A percentile compares a stretch with the other conserved stretches of the same genome.
Evolutionary conservation across 1,140 invertebrate genomes (phyloP).

Genomic region (Sarcophaga peregrina): DNA sequence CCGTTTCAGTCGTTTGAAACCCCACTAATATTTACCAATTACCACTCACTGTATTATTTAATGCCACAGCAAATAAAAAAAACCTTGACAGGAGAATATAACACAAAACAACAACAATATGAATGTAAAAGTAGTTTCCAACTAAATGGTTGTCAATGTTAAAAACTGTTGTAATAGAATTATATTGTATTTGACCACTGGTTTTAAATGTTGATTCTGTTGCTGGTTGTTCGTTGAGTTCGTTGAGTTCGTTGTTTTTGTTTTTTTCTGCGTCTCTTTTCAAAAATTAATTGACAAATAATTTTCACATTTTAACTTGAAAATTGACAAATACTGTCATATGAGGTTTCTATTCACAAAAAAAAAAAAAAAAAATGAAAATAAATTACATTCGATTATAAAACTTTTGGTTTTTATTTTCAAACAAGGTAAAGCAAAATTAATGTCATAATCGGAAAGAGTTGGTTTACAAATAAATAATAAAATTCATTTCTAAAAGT

Average conservation of each 20-base stretch:
- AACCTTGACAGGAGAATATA: background rate
- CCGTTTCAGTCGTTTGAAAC: background rate
- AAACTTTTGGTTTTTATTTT: too few species aligned
- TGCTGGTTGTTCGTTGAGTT: too few species aligned
- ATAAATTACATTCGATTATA: too few species aligned
- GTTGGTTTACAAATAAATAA: too few species aligned
- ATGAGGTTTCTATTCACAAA: background rate
- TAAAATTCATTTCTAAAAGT: too few species aligned
- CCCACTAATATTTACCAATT: background rate
- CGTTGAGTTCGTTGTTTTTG: too few species aligned
- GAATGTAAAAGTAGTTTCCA: too few species aligned
- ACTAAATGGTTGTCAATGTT: background rate
- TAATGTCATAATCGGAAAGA: background rate
- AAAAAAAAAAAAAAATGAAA: too few species aligned
- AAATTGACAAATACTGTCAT: constrained; percentile 13
- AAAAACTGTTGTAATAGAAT: background rate
- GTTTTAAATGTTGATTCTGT: background rate
- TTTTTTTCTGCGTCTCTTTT: background rate
- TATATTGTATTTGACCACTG: background rate
- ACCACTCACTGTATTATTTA: background rate
- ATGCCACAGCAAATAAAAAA: background rate
- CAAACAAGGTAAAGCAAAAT: background rate
- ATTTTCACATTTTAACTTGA: background rate
- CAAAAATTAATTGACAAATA: constrained; percentile 10
- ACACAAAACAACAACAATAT: too few species aligned